Base-by-base conservation (phyloP, 2,888 invertebrate species). In the Blastobasis adustella region DNA sequence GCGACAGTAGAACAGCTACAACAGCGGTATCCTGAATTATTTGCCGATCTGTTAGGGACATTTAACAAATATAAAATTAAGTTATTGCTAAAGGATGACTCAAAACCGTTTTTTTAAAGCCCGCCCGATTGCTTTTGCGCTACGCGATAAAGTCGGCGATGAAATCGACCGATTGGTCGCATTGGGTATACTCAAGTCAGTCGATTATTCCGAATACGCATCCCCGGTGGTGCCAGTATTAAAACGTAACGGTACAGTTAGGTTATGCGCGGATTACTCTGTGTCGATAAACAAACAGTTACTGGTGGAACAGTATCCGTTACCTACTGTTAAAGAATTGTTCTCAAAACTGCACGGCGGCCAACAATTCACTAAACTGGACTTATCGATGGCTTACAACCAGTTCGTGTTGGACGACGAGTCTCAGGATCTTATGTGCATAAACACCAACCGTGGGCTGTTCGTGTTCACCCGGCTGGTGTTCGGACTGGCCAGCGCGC, bases 381-480 rank as follows among this genome's bases (percentile, higher is more conserved):
- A 53, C 44, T 36, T 50, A 8, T 39, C 49, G 5, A 37, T 7
- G 5, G 49, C 51, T 36, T 54, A 54, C 37, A 47, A 46, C 38
- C 54, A 54, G 37, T 42, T 51, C 5, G 10, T 41, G 45, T 10
- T 45, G 4, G 46, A 46, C 23, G 55, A 57, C 8, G 39, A 51
- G 7, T 53, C 55, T n/a, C 48, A 57, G 40, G 37, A 46, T 5
- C 36, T 51, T 7, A 53, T 49, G 10, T 53, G 51, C 8, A 49
- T 53, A 1, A 54, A 54, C 43, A 56, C 54, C 1, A 48, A 52
- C 39, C 46, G 49, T 4, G 56, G 56, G 6, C 40, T 56, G 8
- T 56, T 52, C 51, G 54, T 51, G 10, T 56, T 36, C n/a, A 54
- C 50, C 4, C 49, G 54, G 6, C 45, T 57, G 23, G 53, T 57